Conservation (phyloP, 2,888 invertebrate genomes). For the Diaperis boleti region DNA sequence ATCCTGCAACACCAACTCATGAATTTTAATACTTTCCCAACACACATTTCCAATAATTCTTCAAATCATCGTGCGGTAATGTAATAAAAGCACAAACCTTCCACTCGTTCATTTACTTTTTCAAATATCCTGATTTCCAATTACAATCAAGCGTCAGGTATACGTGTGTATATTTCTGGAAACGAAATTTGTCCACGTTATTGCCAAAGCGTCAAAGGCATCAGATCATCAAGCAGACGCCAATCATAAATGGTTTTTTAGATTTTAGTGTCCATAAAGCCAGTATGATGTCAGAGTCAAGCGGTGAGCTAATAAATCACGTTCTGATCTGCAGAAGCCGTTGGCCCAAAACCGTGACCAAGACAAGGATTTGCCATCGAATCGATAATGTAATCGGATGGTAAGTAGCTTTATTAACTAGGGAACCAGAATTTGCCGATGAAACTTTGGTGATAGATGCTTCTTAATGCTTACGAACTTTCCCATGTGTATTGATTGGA, state of each 20-base stretch:
- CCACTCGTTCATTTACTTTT: slow-evolving; percentile 38
- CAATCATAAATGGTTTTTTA: slow-evolving; percentile 57
- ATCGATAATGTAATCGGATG: slow-evolving; percentile 44
- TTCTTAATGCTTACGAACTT: slow-evolving; percentile 1
- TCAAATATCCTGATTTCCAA: slow-evolving; percentile 38
- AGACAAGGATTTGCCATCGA: slow-evolving; percentile 42
- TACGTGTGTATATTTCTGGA: slow-evolving; percentile 25
- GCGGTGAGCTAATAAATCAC: slow-evolving; percentile 55
- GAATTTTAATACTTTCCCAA: slow-evolving; percentile 31
- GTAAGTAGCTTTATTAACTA: slow-evolving; percentile 43
- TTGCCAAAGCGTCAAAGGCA: slow-evolving; percentile 32
- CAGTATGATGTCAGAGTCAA: slow-evolving; percentile 59
- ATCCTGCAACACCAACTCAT: slow-evolving; percentile 14
- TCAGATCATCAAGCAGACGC: slow-evolving; percentile 55
- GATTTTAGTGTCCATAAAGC: slow-evolving; percentile 59
- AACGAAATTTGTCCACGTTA: slow-evolving; percentile 31
- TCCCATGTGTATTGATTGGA: neutral
- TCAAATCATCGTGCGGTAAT: slow-evolving; percentile 36
- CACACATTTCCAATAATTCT: slow-evolving; percentile 39
- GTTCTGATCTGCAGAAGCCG: slow-evolving; percentile 39
- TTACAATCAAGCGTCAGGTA: slow-evolving; percentile 34
- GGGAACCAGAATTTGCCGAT: slow-evolving; percentile 18
- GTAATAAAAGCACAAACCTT: slow-evolving; percentile 36
- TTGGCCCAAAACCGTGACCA: slow-evolving; percentile 40
- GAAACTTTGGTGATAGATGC: slow-evolving; percentile 20